Evolutionary conservation across 2,113 vertebrate species (phyloP).

Genomic region (Pterocles burchelli): DNA sequence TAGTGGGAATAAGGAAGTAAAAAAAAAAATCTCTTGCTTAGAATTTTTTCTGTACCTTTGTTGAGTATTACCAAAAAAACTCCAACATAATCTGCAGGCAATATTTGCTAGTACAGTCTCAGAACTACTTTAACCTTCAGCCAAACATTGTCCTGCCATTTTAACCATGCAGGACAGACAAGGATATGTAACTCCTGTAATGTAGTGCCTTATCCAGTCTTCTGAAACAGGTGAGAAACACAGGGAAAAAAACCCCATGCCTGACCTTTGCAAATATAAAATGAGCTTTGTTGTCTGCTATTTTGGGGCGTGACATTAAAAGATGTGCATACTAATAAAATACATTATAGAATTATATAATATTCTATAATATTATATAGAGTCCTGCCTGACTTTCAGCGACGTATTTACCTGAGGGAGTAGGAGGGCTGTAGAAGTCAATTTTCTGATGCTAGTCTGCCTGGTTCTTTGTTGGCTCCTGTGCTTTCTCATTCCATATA

Average conservation of each 20-base stretch:
- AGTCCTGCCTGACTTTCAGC: background rate
- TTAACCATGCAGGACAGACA: background rate
- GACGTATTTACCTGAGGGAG: background rate
- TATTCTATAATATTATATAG: background rate
- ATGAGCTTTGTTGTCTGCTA: background rate
- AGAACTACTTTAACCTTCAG: constrained; percentile 12
- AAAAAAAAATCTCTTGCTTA: background rate
- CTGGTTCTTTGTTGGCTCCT: background rate
- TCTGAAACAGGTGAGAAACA: background rate
- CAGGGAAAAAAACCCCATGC: accelerated
- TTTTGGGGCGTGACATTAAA: background rate
- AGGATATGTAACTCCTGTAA: background rate
- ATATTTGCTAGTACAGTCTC: background rate
- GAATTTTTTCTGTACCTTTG: background rate
- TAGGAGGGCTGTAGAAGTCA: background rate
- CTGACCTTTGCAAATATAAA: background rate
- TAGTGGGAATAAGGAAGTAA: background rate
- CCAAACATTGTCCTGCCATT: background rate
- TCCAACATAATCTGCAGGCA: background rate
- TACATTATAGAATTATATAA: background rate
- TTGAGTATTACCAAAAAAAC: background rate
- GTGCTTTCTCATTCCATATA: background rate
- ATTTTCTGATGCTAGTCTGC: background rate
- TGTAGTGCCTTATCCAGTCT: background rate
- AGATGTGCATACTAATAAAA: background rate